These are phyloP conservation scores for Amphiprion ocellaris DNA, from an alignment of 2,113 vertebrate species.

Conservation along the genomic window DNA sequence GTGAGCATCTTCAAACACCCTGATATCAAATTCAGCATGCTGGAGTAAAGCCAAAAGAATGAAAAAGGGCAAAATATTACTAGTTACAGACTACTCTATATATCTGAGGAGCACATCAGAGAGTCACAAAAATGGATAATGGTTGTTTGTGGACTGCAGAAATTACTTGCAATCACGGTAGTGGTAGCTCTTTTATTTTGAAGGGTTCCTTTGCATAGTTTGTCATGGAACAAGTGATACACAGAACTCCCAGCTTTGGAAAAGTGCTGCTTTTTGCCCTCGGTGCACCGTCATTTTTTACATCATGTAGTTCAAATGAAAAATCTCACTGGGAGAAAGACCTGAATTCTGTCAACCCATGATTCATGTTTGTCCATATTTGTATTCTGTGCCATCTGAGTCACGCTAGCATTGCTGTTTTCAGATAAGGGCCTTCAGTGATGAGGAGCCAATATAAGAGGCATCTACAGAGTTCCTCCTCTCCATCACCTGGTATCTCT, in stretches of 20 bases:
- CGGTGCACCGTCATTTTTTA: slow-evolving; percentile 1
- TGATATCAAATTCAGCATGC: slow-evolving; percentile 4
- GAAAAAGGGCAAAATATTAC: slow-evolving; percentile 24
- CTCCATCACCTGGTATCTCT: slow-evolving; percentile 60
- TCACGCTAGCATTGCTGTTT: slow-evolving; percentile 22
- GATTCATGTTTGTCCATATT: slow-evolving; percentile 56
- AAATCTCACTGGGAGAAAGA: slow-evolving; percentile 33
- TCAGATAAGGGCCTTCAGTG: slow-evolving; percentile 54
- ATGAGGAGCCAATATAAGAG: slow-evolving; percentile 34
- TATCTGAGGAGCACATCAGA: slow-evolving; percentile 18
- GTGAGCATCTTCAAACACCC: not conserved
- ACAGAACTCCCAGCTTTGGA: not conserved
- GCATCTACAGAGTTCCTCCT: slow-evolving; percentile 48
- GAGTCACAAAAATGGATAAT: slow-evolving; percentile 15
- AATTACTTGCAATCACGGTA: slow-evolving; percentile 11
- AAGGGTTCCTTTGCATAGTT: not conserved
- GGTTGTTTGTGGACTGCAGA: not conserved
- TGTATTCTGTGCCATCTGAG: slow-evolving; percentile 53
- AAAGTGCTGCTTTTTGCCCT: slow-evolving; percentile 8
- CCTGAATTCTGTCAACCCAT: slow-evolving; percentile 32
- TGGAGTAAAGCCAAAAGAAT: slow-evolving; percentile 22
- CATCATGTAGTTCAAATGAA: slow-evolving; percentile 23
- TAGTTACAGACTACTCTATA: not conserved
- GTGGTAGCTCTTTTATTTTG: slow-evolving; percentile 9
- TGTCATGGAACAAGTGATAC: slow-evolving; percentile 9